phyloP scores from a whole-genome alignment of 2,888 invertebrate species.

The Stenchaetothrips biformis region DNA sequence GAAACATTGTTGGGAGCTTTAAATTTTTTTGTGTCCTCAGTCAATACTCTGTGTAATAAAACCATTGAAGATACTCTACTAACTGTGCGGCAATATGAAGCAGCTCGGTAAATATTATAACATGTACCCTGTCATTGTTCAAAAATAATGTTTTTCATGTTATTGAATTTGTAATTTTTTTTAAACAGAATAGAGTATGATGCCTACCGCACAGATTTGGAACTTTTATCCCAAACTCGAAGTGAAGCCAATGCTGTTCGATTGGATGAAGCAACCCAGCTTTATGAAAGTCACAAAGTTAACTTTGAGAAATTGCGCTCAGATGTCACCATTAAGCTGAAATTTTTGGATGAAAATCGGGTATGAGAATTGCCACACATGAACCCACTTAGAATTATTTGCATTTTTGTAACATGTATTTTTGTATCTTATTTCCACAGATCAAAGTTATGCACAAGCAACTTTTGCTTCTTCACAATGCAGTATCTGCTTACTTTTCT shows the following conservation, averaged over 20 bases:
- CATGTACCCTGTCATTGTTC: not conserved
- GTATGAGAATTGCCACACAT: conserved; percentile 48
- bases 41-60: conserved; percentile 93
- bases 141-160: not conserved
- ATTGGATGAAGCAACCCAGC: conserved; percentile 73
- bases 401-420: conserved; percentile 24
- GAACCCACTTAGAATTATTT: conserved; percentile 26
- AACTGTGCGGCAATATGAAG: conserved; percentile 72
- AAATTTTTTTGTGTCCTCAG: conserved; percentile 93
- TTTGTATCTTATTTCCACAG: conserved; percentile 51
- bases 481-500: conserved; percentile 93
- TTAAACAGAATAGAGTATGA: conserved; percentile 84
- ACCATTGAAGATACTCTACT: conserved; percentile 92
- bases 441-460: conserved; percentile 99
- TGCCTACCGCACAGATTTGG: conserved; percentile 93
- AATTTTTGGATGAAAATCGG: conserved; percentile 95
- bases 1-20: conserved; percentile 87
- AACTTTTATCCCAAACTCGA: conserved; percentile 66
- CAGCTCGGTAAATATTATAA: conserved; percentile 60
- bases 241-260: conserved; percentile 54
- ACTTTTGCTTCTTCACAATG: conserved; percentile 90
- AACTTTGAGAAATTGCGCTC: conserved; percentile 88
- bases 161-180: conserved; percentile 32
- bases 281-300: conserved; percentile 78
- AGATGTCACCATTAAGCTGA: conserved; percentile 92